phyloP scores from a whole-genome alignment of 2,797 vertebrate genomes.

The Anguilla megastoma region DNA sequence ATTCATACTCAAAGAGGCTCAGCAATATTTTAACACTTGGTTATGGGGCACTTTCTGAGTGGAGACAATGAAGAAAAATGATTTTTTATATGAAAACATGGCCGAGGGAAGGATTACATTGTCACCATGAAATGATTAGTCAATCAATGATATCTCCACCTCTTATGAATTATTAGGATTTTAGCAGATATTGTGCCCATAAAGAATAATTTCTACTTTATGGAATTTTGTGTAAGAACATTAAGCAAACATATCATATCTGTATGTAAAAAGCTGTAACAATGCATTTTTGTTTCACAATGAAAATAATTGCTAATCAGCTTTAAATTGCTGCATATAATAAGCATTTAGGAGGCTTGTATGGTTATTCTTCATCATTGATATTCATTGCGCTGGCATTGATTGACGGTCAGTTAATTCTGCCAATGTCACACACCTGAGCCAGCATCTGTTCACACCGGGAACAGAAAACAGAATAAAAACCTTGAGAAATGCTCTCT shows the following conservation, averaged over 20 bases:
- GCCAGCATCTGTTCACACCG: background rate
- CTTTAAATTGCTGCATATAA: background rate
- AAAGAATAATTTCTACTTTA: background rate
- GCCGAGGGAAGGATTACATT: background rate
- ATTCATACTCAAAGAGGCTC: background rate
- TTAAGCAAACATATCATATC: background rate
- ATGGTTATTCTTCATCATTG: background rate
- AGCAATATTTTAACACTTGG: background rate
- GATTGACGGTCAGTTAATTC: background rate
- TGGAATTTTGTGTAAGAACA: background rate
- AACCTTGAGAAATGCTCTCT: background rate
- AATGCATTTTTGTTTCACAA: background rate
- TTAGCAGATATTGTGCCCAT: background rate
- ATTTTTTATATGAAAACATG: background rate
- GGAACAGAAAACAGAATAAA: background rate
- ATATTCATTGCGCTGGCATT: background rate
- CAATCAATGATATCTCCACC: background rate
- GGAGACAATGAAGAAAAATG: constrained; percentile 8
- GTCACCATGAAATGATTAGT: background rate
- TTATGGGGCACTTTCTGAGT: background rate
- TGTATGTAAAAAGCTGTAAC: no score
- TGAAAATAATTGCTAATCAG: background rate
- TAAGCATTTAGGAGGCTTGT: background rate
- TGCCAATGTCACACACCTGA: background rate
- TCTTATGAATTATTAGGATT: background rate